A percentile compares a stretch with the other conserved stretches of the same genome.
These are phyloP conservation scores for Amphibalanus amphitrite DNA, from an alignment of 1,140 invertebrate species.

Conservation along the genomic window DNA sequence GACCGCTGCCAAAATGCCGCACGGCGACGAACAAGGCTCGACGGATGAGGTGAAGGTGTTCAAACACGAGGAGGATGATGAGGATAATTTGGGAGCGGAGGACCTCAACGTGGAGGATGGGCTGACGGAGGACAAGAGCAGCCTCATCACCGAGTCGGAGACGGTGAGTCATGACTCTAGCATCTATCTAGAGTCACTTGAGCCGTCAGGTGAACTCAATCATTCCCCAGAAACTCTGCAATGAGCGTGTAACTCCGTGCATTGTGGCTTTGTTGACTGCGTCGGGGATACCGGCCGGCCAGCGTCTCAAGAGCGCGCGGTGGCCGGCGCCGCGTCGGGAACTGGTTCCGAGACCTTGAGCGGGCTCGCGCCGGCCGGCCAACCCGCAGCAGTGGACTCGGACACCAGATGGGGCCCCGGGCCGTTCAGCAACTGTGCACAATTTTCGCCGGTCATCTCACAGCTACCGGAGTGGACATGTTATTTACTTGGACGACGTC, in stretches of 20 bases:
- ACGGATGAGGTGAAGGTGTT: conserved; percentile 14
- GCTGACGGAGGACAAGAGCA: conserved; percentile 11
- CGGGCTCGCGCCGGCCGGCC: too few species aligned
- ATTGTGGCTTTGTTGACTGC: too few species aligned
- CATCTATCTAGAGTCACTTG: too few species aligned
- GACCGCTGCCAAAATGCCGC: neutral
- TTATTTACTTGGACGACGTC: neutral
- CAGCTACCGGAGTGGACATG: neutral
- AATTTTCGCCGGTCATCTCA: neutral
- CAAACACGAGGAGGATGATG: conserved; percentile 13
- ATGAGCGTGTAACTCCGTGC: too few species aligned
- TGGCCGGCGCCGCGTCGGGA: neutral
- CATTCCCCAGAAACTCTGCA: too few species aligned
- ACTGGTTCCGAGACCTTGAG: neutral
- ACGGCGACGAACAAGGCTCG: conserved; percentile 10
- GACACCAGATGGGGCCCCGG: too few species aligned
- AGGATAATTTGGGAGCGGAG: conserved; percentile 5
- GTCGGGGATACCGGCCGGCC: too few species aligned
- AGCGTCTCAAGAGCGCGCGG: neutral
- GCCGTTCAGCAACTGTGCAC: too few species aligned
- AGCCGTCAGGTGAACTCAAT: too few species aligned
- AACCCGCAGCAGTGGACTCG: neutral
- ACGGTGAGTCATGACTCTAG: neutral
- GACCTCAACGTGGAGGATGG: conserved; percentile 11
- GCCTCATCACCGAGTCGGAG: conserved; percentile 13